Base-by-base conservation (phyloP, 2,888 invertebrate genomes). In the Polydrusus pterygomalis region DNA sequence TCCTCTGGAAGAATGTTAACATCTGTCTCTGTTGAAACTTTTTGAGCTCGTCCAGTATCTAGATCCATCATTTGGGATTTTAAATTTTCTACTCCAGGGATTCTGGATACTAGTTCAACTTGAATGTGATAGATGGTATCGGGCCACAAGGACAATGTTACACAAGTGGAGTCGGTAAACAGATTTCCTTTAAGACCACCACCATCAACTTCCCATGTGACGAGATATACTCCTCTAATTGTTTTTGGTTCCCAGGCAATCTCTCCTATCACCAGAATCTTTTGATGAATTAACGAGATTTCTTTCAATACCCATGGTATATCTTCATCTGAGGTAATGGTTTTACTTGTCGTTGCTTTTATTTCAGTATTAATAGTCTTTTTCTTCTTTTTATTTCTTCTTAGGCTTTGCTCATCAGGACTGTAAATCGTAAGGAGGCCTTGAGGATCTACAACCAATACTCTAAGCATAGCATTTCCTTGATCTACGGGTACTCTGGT, bases 131-230 rank as follows among this genome's bases (percentile, higher is more conserved):
- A 95, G 80, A 93, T 88, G 56, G 94, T 94, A 86, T 94, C 94
- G 63, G 94, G 94, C 94, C 94, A 95, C 67, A 95, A 89, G 73
- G 94, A 94, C 80, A 95, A 87, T 70, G 94, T 94, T 77, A 95
- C 94, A 83, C 93, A 91, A 74, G 94, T 94, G 68, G 94, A 93
- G 87, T 95, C 94, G 51, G 95, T 95, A 87, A 94, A 93, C 79
- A 95, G 89, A 87, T 95, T 94, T 79, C 95, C 95, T 88, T 93
- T 94, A 77, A 95, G 89, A 79, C 94, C 94, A 81, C 94, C 94
- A 74, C 94, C 94, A 83, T 93, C 93, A 70, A 95, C 93, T 90
- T 95, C 95, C 95, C 95, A 95, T 77, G 94, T 94, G 68, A 95
- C 94, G 84, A 95, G 89, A 87, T 94, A 95, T 75, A 94, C 92